Evolutionary conservation across 2,888 invertebrate genomes (phyloP).

Genomic region (Patella depressa): DNA sequence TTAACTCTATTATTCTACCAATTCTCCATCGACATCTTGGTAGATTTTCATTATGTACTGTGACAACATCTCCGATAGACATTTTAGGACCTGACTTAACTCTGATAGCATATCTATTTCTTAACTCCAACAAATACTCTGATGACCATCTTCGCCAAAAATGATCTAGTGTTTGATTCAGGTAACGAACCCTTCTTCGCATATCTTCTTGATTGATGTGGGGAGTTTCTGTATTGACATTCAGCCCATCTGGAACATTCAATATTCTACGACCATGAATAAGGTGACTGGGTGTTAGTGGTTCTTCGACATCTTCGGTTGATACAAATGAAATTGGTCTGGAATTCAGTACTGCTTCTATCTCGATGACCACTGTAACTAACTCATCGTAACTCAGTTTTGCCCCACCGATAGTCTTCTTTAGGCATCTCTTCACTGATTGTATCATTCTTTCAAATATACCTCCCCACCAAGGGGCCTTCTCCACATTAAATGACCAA

Average conservation of each 20-base stretch:
- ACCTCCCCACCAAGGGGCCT: neutral
- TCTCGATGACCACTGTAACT: neutral
- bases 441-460: neutral
- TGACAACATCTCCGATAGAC: neutral
- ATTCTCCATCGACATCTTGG: conserved; percentile 3
- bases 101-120: neutral
- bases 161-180: neutral
- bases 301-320: neutral
- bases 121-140: neutral
- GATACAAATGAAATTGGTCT: conserved; percentile 5
- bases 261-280: neutral
- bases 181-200: neutral
- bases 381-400: neutral
- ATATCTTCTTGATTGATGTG: no score
- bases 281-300: neutral
- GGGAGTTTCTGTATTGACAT: neutral
- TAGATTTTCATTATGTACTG: neutral
- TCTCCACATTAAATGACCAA: neutral
- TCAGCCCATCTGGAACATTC: neutral
- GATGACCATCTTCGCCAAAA: neutral
- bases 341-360: neutral
- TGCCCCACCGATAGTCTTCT: neutral
- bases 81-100: neutral
- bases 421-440: neutral
- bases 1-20: neutral